phyloP scores from a whole-genome alignment of 2,888 invertebrate genomes.

The Dryobota labecula region DNA sequence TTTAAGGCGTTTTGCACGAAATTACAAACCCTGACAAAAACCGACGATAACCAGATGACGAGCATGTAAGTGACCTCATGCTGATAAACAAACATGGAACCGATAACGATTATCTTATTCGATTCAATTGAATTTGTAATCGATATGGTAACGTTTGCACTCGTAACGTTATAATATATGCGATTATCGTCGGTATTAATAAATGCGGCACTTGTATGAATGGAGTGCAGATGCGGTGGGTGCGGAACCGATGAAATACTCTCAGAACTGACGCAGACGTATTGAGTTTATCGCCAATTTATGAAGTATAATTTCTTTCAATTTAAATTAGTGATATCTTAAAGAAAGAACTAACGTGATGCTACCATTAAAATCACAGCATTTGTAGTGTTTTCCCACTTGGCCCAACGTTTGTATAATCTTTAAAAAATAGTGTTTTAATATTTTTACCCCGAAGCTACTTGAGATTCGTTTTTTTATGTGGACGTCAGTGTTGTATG shows the following conservation, averaged over 20 bases:
- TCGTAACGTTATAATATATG: constrained; percentile 29
- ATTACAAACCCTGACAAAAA: neutral
- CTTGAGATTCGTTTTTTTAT: too few species aligned
- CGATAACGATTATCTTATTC: constrained; percentile 62
- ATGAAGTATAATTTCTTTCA: neutral
- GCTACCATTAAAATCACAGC: neutral
- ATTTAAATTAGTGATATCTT: neutral
- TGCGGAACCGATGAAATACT: constrained; percentile 47
- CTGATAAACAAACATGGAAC: constrained; percentile 46
- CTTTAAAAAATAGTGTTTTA: too few species aligned
- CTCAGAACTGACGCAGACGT: constrained; percentile 27
- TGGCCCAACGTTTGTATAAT: too few species aligned
- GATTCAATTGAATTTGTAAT: constrained; percentile 56
- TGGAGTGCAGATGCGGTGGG: constrained; percentile 49
- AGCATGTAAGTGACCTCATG: constrained; percentile 46
- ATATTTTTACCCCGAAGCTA: too few species aligned
- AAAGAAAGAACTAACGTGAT: neutral
- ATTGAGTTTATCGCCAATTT: neutral
- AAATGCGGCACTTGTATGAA: constrained; percentile 45
- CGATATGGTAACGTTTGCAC: constrained; percentile 52
- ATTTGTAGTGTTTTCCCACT: neutral
- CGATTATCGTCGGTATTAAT: constrained; percentile 51
- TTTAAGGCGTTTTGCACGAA: neutral
- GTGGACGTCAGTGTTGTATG: too few species aligned
- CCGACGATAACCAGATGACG: constrained; percentile 40